Evolutionary conservation across 2,113 vertebrate species (phyloP).

Genomic region (Zootoca vivipara): DNA sequence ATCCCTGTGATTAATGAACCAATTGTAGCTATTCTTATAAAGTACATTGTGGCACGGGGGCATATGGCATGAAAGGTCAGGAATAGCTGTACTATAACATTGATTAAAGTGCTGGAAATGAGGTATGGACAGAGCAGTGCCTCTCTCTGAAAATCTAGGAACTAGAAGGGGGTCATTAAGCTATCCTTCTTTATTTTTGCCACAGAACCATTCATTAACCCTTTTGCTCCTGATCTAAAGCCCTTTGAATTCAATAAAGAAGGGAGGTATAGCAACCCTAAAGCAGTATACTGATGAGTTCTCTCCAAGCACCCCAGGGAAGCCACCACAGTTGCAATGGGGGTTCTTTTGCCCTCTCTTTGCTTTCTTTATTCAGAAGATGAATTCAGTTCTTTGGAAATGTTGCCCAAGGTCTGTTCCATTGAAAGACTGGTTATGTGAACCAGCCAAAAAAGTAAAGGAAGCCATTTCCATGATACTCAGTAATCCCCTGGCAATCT

Average conservation of each 20-base stretch:
- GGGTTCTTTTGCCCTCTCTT: background rate
- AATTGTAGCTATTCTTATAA: conserved; percentile 34
- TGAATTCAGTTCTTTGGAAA: background rate
- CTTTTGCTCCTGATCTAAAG: background rate
- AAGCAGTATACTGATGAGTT: background rate
- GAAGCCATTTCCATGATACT: background rate
- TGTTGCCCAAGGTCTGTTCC: too few relatives aligned
- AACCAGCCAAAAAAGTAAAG: too few relatives aligned
- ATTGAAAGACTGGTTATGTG: too few relatives aligned
- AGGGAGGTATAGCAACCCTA: background rate
- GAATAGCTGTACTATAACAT: conserved; percentile 32
- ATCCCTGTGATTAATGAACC: conserved; percentile 34
- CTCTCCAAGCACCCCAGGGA: too few relatives aligned
- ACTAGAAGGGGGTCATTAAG: conserved; percentile 21
- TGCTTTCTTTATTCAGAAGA: background rate
- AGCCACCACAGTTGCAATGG: background rate
- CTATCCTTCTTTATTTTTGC: conserved; percentile 13
- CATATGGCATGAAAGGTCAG: conserved; percentile 51
- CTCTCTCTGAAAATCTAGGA: background rate
- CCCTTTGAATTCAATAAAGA: background rate
- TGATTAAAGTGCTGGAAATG: conserved; percentile 49
- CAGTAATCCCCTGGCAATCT: background rate
- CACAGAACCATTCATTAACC: conserved; percentile 24
- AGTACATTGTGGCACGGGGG: conserved; percentile 7
- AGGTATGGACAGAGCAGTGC: conserved; percentile 8